Base-by-base conservation (phyloP, 1,140 invertebrate genomes). In the Zaprionus kolodkinae region DNA sequence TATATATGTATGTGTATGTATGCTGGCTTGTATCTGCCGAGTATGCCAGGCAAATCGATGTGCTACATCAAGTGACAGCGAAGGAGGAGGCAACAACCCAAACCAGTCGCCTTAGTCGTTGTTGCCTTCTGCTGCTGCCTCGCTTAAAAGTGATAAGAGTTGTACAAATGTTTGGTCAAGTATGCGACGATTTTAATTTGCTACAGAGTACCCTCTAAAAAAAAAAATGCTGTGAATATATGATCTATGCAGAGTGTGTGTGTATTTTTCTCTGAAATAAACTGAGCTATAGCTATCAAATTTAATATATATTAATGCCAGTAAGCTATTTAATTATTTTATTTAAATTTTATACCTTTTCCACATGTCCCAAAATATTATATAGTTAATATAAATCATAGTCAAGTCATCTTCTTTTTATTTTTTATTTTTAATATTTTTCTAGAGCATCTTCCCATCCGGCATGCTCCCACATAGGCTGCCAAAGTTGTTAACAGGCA, bases 81-180 rank as follows among this genome's bases (percentile, higher is more conserved):
- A 45, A 56, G 75, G 52, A 56, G 75, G 68, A 45, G 71, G 68
- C 52, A 64, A 70, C 65, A 38, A n/a, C 30, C 33, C 62, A 12
- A 15, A 50, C 61, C 12, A 55, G 66, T 62, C 70, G 48, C 69
- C 78, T 36, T 43, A 30, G 35, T 40, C 62, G 35, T 40, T 48
- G 35, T 25, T 52, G 59, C 36, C 72, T 59, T 36, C 30, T 52
- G 72, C 48, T 52, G 72, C 48, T 70, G 70, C 52, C 77, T 69
- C 40, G 69, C 76, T 72, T 59, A 48, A 74, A 48, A 74, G 81
- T 78, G 80, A 84, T 87, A 87, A 87, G 74, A 88, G 84, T 81
- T 70, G 77, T 69, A 75, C 74, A 87, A 87, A 84, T 87, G 84
- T 87, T 87, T 87, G 84, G 56, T 75, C 71, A 85, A 85, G 82